A percentile compares a stretch with the other conserved stretches of the same genome.
These are phyloP conservation scores for Patella vulgata DNA, from an alignment of 1,140 invertebrate species.

Conservation along the genomic window DNA sequence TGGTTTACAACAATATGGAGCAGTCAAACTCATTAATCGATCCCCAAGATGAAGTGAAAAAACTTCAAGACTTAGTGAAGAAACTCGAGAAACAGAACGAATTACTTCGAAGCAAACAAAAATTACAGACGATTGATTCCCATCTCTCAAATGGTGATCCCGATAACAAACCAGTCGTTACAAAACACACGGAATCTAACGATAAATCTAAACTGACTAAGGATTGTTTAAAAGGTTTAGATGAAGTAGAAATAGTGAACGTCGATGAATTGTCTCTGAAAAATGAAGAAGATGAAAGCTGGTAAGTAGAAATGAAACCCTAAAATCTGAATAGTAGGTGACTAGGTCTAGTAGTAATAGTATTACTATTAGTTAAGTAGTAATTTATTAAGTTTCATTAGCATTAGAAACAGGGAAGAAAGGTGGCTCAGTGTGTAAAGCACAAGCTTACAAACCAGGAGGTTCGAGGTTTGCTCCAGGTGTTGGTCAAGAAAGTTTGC, in stretches of 20 bases:
- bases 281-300: slow-evolving; percentile 58
- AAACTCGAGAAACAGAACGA: slow-evolving; percentile 67
- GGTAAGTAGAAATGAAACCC: too few species aligned
- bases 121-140: slow-evolving; percentile 32
- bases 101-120: slow-evolving; percentile 61
- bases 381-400: too few species aligned
- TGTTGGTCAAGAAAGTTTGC: too few species aligned
- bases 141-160: slow-evolving; percentile 36
- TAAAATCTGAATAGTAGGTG: too few species aligned
- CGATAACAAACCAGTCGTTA: slow-evolving; percentile 31
- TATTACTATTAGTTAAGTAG: too few species aligned
- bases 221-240: slow-evolving; percentile 31
- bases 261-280: slow-evolving; percentile 43
- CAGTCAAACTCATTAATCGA: slow-evolving; percentile 47
- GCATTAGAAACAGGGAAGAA: too few species aligned
- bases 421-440: too few species aligned
- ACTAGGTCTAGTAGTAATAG: too few species aligned
- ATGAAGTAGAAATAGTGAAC: slow-evolving; percentile 51
- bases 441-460: too few species aligned
- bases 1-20: slow-evolving; percentile 33
- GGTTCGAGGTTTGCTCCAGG: too few species aligned
- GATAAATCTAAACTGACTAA: slow-evolving; percentile 19
- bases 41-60: slow-evolving; percentile 64
- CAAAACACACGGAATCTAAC: slow-evolving; percentile 31
- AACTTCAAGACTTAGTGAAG: slow-evolving; percentile 66